Evolutionary conservation across 1,140 invertebrate genomes (phyloP).

Genomic region (Yoshiicerus persimilis): DNA sequence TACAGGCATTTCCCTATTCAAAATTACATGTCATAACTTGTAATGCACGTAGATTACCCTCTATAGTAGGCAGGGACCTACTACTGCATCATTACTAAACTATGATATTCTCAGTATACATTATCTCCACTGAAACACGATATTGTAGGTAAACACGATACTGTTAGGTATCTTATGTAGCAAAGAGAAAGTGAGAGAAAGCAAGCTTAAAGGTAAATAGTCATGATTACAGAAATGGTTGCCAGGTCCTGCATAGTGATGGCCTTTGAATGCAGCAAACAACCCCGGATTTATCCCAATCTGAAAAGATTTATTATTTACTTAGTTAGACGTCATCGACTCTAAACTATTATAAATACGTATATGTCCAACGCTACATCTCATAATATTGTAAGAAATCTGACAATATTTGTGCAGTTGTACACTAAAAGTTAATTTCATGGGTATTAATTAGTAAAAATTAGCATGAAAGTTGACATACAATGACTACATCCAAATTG

Average conservation of each 20-base stretch:
- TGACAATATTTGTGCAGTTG: not conserved
- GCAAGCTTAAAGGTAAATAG: not conserved
- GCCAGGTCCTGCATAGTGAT: constrained; percentile 96
- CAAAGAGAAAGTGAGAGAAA: not conserved
- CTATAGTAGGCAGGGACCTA: too few relatives aligned
- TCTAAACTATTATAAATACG: too few relatives aligned
- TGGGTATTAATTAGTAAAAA: not conserved
- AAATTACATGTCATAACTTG: too few relatives aligned
- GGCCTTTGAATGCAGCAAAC: constrained; percentile 95
- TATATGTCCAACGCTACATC: too few relatives aligned
- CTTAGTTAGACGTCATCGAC: too few relatives aligned
- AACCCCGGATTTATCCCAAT: constrained; percentile 97
- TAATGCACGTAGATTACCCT: too few relatives aligned
- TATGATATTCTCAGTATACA: too few relatives aligned
- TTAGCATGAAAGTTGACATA: constrained; percentile 70
- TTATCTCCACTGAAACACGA: not conserved
- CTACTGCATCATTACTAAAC: too few relatives aligned
- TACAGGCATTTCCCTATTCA: constrained; percentile 87
- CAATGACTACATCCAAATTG: constrained; percentile 96
- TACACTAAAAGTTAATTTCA: too few relatives aligned
- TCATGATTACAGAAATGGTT: constrained; percentile 92
- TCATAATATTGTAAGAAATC: not conserved
- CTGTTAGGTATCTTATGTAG: not conserved
- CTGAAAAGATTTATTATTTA: constrained; percentile 58
- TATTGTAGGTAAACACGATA: not conserved